phyloP scores from a whole-genome alignment of 2,113 vertebrate genomes.

The Chaetodon trifascialis region DNA sequence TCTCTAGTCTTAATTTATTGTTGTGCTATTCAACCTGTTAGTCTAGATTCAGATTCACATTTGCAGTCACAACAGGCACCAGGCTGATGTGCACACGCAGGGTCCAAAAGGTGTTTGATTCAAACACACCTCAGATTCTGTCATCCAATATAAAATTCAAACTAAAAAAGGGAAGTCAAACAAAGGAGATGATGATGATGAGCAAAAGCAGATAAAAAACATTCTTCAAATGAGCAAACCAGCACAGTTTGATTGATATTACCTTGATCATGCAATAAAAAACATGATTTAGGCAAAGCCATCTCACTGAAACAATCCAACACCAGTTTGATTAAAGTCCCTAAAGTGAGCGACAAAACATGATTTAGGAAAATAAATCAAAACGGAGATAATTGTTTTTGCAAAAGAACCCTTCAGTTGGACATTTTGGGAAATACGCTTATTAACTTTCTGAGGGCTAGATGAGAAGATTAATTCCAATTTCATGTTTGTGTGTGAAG shows the following conservation, averaged over 20 bases:
- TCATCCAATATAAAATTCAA: background rate
- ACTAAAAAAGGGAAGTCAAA: background rate
- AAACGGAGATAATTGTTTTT: no score
- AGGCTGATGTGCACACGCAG: background rate
- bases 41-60: slow-evolving; percentile 26
- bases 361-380: no score
- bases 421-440: background rate
- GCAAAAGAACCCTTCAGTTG: no score
- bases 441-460: background rate
- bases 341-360: background rate
- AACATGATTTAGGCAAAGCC: no score
- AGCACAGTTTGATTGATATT: no score
- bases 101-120: background rate
- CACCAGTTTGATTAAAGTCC: background rate
- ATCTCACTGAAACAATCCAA: no score
- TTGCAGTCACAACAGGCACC: background rate
- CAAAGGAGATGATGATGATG: background rate
- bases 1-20: background rate
- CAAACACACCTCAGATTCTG: background rate
- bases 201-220: no score
- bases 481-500: no score
- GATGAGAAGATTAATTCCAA: no score
- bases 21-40: slow-evolving; percentile 5
- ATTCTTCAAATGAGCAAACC: no score
- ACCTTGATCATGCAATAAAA: no score